A percentile compares a stretch with the other conserved stretches of the same genome.
Conservation (phyloP, 2,888 invertebrate genomes). For the Mythimna vitellina region DNA sequence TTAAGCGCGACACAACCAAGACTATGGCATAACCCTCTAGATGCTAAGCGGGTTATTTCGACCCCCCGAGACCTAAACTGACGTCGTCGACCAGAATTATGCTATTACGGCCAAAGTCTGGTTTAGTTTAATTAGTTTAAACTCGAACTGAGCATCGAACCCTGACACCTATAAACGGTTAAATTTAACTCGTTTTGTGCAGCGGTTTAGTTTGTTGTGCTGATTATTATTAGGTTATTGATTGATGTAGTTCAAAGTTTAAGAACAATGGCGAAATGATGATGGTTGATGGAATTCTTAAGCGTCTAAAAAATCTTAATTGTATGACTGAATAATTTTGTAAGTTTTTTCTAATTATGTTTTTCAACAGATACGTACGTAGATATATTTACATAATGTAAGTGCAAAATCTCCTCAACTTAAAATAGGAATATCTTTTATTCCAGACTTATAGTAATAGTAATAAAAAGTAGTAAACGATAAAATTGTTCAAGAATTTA, state of each 20-base stretch:
- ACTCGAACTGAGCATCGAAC: constrained; percentile 68
- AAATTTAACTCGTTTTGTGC: constrained; percentile 47
- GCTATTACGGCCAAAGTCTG: constrained; percentile 75
- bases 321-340: too few relatives aligned
- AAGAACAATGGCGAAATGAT: too few relatives aligned
- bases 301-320: too few relatives aligned
- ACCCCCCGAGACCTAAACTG: constrained; percentile 66
- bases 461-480: too few relatives aligned
- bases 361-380: too few relatives aligned
- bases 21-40: constrained; percentile 53
- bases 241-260: background rate
- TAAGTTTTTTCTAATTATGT: too few relatives aligned
- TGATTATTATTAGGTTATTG: constrained; percentile 30
- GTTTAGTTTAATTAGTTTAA: constrained; percentile 78
- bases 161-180: constrained; percentile 62
- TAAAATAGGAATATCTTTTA: too few relatives aligned
- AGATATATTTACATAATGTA: too few relatives aligned
- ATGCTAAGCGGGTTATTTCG: constrained; percentile 59
- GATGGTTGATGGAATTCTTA: too few relatives aligned
- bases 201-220: background rate
- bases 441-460: too few relatives aligned
- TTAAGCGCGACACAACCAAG: constrained; percentile 48
- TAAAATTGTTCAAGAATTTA: too few relatives aligned
- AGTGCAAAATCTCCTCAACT: too few relatives aligned
- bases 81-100: constrained; percentile 68